Conservation (phyloP, 2,888 invertebrate species). For the Gryllus longicercus region DNA sequence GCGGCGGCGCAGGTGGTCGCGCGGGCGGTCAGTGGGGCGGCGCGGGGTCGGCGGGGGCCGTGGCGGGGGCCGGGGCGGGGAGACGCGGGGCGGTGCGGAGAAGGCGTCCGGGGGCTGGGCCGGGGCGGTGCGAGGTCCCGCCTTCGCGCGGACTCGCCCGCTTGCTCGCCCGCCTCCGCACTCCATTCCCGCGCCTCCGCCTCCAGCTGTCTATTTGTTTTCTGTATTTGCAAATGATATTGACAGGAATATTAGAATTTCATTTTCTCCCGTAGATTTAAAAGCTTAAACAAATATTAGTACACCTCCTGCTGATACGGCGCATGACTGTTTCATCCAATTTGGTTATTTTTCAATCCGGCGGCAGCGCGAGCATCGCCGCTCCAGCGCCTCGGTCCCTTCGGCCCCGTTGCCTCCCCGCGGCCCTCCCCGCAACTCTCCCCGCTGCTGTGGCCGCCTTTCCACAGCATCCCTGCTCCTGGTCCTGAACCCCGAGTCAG, state of each 20-base stretch:
- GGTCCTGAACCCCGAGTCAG: too few relatives aligned
- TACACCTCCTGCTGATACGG: slow-evolving; percentile 7
- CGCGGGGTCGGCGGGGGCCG: not conserved
- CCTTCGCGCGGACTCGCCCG: not conserved
- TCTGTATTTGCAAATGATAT: slow-evolving; percentile 2
- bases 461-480: too few relatives aligned
- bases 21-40: not conserved
- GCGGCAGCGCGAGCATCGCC: slow-evolving; percentile 9
- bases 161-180: not conserved
- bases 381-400: not conserved
- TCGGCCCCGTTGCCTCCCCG: not conserved
- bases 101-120: not conserved
- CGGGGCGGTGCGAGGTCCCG: not conserved
- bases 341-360: slow-evolving; percentile 9
- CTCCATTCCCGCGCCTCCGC: not conserved
- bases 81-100: not conserved
- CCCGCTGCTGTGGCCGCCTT: not conserved
- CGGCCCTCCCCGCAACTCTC: not conserved
- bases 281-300: slow-evolving; percentile 17
- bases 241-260: slow-evolving; percentile 17
- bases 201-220: not conserved
- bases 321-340: slow-evolving; percentile 9
- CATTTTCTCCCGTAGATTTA: slow-evolving; percentile 17
- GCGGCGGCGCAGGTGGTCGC: not conserved
- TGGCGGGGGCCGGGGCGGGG: not conserved